phyloP scores from a whole-genome alignment of 2,797 vertebrate species.

The Chelonia mydas region DNA sequence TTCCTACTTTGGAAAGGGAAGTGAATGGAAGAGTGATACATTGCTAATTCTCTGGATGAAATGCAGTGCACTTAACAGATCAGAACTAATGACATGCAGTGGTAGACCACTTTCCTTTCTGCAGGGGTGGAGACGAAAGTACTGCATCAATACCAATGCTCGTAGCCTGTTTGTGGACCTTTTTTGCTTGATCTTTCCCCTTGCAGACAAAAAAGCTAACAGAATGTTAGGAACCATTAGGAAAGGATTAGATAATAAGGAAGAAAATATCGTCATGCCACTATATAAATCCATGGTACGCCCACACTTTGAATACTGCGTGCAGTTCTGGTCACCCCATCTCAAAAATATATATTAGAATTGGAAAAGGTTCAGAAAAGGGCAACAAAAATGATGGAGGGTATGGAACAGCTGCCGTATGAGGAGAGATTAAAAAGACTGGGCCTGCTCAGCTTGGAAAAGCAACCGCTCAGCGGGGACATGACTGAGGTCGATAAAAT shows the following conservation, averaged over 20 bases:
- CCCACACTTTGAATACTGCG: neutral
- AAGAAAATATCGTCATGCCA: neutral
- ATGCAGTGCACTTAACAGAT: neutral
- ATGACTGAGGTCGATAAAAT: neutral
- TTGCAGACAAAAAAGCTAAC: neutral
- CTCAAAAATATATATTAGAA: neutral
- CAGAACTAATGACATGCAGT: neutral
- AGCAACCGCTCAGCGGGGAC: neutral
- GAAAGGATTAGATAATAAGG: too few species aligned
- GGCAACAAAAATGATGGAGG: neutral
- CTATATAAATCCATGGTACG: neutral
- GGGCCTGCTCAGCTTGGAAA: neutral
- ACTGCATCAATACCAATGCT: neutral
- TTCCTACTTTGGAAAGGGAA: neutral
- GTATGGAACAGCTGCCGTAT: neutral
- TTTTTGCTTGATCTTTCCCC: neutral
- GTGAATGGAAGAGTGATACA: neutral
- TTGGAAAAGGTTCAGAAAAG: neutral
- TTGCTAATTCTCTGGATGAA: neutral
- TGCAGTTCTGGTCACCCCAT: neutral
- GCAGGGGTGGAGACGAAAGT: neutral
- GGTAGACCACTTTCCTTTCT: neutral
- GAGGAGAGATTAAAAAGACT: neutral
- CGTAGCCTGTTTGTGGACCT: neutral
- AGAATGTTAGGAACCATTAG: neutral